A percentile compares a stretch with the other conserved stretches of the same genome.
phyloP scores from a whole-genome alignment of 1,140 invertebrate species.

The Orius laevigatus region DNA sequence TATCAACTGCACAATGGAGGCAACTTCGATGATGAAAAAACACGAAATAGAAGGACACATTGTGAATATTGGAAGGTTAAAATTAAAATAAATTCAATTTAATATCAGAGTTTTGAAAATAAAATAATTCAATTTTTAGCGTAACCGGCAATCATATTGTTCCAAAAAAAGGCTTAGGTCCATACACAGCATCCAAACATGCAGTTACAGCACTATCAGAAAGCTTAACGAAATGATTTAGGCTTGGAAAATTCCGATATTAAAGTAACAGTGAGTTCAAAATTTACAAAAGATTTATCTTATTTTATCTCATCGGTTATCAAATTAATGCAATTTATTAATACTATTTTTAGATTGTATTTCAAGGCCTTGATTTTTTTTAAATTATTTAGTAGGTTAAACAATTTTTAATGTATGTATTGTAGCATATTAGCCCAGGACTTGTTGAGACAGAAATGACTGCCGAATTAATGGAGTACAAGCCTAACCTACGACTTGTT shows the following conservation, averaged over 20 bases:
- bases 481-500: conserved; percentile 16
- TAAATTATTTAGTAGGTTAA: no score
- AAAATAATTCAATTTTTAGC: background rate
- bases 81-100: no score
- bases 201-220: conserved; percentile 40
- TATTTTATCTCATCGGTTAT: conserved; percentile 9
- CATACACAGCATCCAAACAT: conserved; percentile 41
- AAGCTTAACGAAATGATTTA: conserved; percentile 39
- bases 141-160: no score
- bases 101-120: background rate
- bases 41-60: conserved; percentile 44
- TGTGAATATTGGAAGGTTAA: conserved; percentile 50
- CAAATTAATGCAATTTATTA: no score
- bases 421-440: conserved; percentile 19
- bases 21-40: conserved; percentile 37
- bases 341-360: no score
- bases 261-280: conserved; percentile 36
- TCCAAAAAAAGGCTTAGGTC: no score
- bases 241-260: conserved; percentile 35
- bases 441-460: conserved; percentile 18
- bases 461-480: conserved; percentile 16
- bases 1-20: conserved; percentile 35
- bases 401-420: no score
- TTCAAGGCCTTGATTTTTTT: background rate
- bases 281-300: no score